Evolutionary conservation across 92 coral and sea anemone genomes (phyloP).

Genomic region (Epizoanthus stellaris): DNA sequence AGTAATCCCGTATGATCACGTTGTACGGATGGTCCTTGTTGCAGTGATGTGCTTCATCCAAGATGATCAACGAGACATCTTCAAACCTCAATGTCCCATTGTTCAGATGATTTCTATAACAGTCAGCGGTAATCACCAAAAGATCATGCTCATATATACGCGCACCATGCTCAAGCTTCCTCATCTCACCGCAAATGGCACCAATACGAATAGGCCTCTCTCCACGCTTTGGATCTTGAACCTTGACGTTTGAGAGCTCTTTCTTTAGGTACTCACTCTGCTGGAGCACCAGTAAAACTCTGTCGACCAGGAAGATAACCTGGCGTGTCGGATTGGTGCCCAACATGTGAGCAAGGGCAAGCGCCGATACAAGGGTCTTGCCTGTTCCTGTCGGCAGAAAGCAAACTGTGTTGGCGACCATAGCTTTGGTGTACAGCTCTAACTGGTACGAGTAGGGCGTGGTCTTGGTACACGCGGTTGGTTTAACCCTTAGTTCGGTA

Average conservation of each 20-base stretch:
- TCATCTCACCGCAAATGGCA: slow-evolving; percentile 94
- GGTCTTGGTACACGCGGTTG: slow-evolving; percentile 60
- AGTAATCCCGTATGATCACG: slow-evolving; percentile 89
- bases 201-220: slow-evolving; percentile 79
- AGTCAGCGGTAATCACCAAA: slow-evolving; percentile 88
- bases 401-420: slow-evolving; percentile 81
- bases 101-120: slow-evolving; percentile 86
- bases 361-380: slow-evolving; percentile 82
- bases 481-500: slow-evolving; percentile 27
- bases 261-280: slow-evolving; percentile 78
- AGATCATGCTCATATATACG: slow-evolving; percentile 89
- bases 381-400: slow-evolving; percentile 97
- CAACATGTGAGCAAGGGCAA: slow-evolving; percentile 79
- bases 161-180: slow-evolving; percentile 79
- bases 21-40: slow-evolving; percentile 93
- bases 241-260: slow-evolving; percentile 67
- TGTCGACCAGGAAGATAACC: slow-evolving; percentile 87
- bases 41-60: slow-evolving; percentile 91
- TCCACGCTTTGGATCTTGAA: slow-evolving; percentile 46
- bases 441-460: slow-evolving; percentile 77
- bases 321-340: slow-evolving; percentile 87
- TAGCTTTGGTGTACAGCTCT: slow-evolving; percentile 82
- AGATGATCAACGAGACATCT: slow-evolving; percentile 82
- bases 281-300: slow-evolving; percentile 87
- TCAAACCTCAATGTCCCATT: slow-evolving; percentile 91